Evolutionary conservation across 1,140 invertebrate genomes (phyloP).

Genomic region (Papilio xuthus): DNA sequence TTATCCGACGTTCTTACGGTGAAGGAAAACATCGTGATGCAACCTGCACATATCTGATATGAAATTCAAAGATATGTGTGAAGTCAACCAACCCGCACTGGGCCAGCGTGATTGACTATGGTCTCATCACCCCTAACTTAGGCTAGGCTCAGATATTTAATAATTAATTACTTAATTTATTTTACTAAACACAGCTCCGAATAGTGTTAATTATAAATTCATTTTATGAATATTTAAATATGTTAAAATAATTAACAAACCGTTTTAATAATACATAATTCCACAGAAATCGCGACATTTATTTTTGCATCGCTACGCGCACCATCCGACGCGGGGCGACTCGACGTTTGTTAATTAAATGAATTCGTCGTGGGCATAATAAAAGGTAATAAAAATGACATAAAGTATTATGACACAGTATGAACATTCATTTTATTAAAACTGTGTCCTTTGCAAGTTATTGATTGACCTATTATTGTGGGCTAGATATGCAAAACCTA

Average conservation of each 20-base stretch:
- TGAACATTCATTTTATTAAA: constrained; percentile 29
- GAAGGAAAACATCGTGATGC: no score
- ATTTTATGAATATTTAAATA: not conserved
- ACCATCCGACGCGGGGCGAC: not conserved
- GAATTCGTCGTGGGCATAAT: constrained; percentile 31
- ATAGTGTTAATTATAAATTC: not conserved
- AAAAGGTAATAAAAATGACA: constrained; percentile 31
- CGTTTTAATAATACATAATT: not conserved
- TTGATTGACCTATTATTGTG: constrained; percentile 7
- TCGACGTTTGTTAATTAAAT: constrained; percentile 33
- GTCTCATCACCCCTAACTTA: no score
- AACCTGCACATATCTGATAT: no score
- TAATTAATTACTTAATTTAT: no score
- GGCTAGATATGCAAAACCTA: not conserved
- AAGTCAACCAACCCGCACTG: no score
- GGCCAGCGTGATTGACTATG: no score
- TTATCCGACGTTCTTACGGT: no score
- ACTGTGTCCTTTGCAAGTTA: not conserved
- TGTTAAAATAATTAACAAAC: not conserved
- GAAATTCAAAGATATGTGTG: no score
- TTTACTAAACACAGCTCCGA: no score
- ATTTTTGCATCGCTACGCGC: constrained; percentile 14
- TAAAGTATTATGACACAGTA: constrained; percentile 29
- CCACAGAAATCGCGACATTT: not conserved
- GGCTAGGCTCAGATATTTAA: no score